Evolutionary conservation across 1,140 invertebrate species (phyloP), one percentile per base, ranked within the genome.

Genomic region (Drosophila willistoni): DNA sequence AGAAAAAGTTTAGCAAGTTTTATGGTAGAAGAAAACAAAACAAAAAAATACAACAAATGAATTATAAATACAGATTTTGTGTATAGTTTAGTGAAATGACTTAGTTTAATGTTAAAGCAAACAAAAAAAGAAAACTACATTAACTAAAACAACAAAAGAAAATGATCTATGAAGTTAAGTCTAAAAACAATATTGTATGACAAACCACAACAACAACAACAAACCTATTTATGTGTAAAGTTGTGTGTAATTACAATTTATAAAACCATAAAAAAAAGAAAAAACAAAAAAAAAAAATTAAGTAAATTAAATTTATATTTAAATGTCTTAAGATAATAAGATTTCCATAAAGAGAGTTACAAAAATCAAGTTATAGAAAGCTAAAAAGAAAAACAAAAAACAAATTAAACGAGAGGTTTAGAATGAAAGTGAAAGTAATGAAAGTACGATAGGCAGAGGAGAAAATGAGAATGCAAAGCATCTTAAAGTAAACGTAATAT

Each of bases 71-170:
- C 44, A 51, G 44, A 73, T 86, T 82, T 77, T 87, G 79, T 87
- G 83, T 87, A 87, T 87, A 87, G 83, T 80, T 87, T 87, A 89
- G 84, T 83, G 41, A 87, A 87, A 89, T 87, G 68, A 83, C 83
- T 70, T 87, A 87, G 83, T 77, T 82, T 87, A 87, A 87, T 86
- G 79, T 82, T 79, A 71, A 82, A 86, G 82, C 64, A 73, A 84
- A 79, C 51, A 22, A 77, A 87, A 87, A 81, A 66, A 47, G 64
- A 19, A 70, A 66, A 76, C 69, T 76, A 70, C 36, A 55, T 54
- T n/a, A 29, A 65, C 14, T 51, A 51, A 34, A 65, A n/a, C 29
- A 41, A 55, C 34, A 29, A 25, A 55, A 44, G 56, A 59, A 39
- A 25, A 34, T 61, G 56, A 33, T 36, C 17, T 69, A 75, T 61